Base-by-base conservation (phyloP, 2,113 vertebrate genomes). In the Mystacornis crossleyi region DNA sequence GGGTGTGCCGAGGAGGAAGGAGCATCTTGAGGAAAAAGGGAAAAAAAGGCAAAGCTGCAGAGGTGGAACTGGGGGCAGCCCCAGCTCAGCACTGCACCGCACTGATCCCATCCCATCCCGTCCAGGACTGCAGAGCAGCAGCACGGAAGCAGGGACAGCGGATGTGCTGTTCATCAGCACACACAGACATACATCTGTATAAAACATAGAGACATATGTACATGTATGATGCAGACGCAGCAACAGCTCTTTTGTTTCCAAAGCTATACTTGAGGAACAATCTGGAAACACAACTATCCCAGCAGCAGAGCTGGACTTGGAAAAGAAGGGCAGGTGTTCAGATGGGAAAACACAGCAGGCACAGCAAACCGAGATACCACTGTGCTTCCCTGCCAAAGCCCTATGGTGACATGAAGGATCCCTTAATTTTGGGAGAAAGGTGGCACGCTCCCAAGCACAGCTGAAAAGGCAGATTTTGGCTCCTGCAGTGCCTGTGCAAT, bases 1-100 rank as follows among this genome's bases (percentile, higher is more conserved):
- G 6, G 99, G 99, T 0, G 99, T 99, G 53, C 99, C 99, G 0
- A 98, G 98, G 2, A 86, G 88, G 40, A 90, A 88, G 17, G 97
- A 98, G 90, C 99, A 99, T 58, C 99, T 99, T 91, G n/a, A 86
- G 38, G 48, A n/a, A 58, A 12, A 61, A 29, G 15, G 43, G 34
- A 14, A 79, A 34, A 81, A 84, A 90, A 91, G 86, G 34, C 19
- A 36, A 79, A 83, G 85, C 26, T 93, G 43, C 42, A 70, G 83
- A 71, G 60, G 29, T 85, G 80, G 40, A 61, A 29, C 1, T 5
- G 8, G 51, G 40, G 83, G 12, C 18, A 82, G 24, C 8, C 60
- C 48, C 40, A 26, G 53, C 38, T 53, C 38, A 72, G 81, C 45
- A 38, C 53, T n/a, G n/a, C n/a, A n/a, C n/a, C n/a, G n/a, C n/a